These are phyloP conservation scores for Myocastor coypus DNA, from an alignment of 2,113 vertebrate species.

Conservation along the genomic window DNA sequence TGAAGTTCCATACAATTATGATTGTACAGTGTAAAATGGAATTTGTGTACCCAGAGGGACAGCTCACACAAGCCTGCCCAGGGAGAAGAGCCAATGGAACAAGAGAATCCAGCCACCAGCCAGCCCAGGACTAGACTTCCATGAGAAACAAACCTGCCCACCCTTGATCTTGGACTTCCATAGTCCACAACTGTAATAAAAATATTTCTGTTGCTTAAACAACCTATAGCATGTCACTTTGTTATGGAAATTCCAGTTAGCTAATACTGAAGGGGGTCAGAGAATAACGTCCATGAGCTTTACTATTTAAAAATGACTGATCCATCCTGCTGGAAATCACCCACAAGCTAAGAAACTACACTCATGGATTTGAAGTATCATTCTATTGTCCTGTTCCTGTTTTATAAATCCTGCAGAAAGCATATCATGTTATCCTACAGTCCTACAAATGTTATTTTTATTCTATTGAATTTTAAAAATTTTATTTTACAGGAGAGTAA, in stretches of 20 bases:
- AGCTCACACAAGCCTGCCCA: neutral
- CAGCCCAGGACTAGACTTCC: neutral
- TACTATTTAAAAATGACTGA: neutral
- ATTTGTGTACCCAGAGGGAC: neutral
- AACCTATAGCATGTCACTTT: neutral
- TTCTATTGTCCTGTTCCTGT: neutral
- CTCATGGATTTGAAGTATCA: neutral
- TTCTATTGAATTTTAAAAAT: neutral
- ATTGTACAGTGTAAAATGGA: neutral
- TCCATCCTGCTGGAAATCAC: neutral
- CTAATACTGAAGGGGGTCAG: neutral
- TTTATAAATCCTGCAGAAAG: neutral
- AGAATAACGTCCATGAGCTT: neutral
- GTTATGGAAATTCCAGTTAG: neutral
- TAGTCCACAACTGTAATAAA: neutral
- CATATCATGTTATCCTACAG: neutral
- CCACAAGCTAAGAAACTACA: neutral
- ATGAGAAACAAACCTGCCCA: neutral
- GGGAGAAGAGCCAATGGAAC: neutral
- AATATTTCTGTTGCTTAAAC: neutral
- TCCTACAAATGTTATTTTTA: neutral
- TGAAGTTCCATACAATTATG: neutral
- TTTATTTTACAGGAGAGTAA: no score
- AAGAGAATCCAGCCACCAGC: neutral
- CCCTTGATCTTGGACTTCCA: neutral